phyloP scores from a whole-genome alignment of 2,797 vertebrate genomes.

The Chelon auratus region DNA sequence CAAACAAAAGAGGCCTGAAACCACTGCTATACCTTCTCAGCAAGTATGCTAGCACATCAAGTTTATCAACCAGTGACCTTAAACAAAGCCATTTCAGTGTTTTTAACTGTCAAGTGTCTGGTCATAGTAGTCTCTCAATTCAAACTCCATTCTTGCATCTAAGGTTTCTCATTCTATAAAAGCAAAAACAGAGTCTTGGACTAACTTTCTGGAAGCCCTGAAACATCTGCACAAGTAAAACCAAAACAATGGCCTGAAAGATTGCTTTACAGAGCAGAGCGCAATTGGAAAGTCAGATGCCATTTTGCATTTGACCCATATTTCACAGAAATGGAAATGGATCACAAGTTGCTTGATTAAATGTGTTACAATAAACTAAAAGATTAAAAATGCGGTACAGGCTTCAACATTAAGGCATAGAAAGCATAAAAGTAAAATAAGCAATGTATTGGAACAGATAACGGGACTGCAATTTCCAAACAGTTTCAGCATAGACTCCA shows the following conservation, averaged over 20 bases:
- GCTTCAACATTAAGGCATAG: background rate
- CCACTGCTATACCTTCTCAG: no score
- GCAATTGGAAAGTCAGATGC: background rate
- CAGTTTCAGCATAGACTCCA: slow-evolving; percentile 11
- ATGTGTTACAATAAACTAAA: background rate
- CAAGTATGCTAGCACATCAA: no score
- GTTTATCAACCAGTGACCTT: no score
- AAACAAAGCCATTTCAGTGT: no score
- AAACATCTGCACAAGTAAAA: background rate
- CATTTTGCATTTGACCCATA: background rate
- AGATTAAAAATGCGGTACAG: background rate
- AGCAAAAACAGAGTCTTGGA: no score
- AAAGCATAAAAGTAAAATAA: slow-evolving; percentile 20
- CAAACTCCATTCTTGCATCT: no score
- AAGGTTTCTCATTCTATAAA: no score
- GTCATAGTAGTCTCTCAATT: no score
- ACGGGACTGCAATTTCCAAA: slow-evolving; percentile 12
- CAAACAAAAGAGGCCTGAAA: no score
- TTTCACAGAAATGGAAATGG: background rate
- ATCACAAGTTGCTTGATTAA: background rate
- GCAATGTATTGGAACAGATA: slow-evolving; percentile 28
- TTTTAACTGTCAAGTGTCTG: no score
- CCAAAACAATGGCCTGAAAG: background rate
- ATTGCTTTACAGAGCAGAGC: background rate
- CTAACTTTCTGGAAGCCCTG: no score